Base-by-base conservation (phyloP, 2,113 vertebrate species). In the Kryptolebias marmoratus region DNA sequence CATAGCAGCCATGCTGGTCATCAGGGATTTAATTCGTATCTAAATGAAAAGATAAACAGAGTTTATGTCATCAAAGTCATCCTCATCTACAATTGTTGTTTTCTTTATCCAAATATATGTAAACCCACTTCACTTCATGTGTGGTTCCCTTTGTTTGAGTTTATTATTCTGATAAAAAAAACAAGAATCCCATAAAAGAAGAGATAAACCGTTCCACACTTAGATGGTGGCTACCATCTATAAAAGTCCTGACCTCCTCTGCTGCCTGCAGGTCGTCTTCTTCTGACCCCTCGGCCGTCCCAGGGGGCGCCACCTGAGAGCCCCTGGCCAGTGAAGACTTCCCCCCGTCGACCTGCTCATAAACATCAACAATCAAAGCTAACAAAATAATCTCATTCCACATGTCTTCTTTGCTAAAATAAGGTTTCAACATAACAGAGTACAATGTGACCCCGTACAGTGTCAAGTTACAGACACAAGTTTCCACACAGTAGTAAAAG, bases 1-100 rank as follows among this genome's bases (percentile, higher is more conserved):
- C 97, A 97, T 98, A 28, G 92, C 95, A 22, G 96, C 95, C 98
- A 99, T 99, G 85, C 90, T 95, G 81, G 95, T 98, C 97, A 99
- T 99, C 86, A 99, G 77, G 1, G 94, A 93, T 90, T 95, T 95
- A 77, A 99, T 96, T 45, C 94, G 87, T 75, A 95, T 93, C 95
- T 98, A 81, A 62, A 58, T 81, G 57, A 76, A 70, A 80, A 14
- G 48, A 57, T 11, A 65, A 14, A 7, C 16, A 22, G 8, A 39
- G 11, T 13, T 13, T 36, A 36, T 16, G 22, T 22, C 22, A 18
- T 5, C 18, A 18, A 47, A 49, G 15, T 5, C 15, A 18, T 4
- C 4, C 18, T n/a, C 16, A 22, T 14, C 32, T 36, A 36, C 32
- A 7, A 36, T 36, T 7, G 3, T 36, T 36, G 32, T 36, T 36